phyloP scores from a whole-genome alignment of 2,113 vertebrate genomes.

The Myocastor coypus region DNA sequence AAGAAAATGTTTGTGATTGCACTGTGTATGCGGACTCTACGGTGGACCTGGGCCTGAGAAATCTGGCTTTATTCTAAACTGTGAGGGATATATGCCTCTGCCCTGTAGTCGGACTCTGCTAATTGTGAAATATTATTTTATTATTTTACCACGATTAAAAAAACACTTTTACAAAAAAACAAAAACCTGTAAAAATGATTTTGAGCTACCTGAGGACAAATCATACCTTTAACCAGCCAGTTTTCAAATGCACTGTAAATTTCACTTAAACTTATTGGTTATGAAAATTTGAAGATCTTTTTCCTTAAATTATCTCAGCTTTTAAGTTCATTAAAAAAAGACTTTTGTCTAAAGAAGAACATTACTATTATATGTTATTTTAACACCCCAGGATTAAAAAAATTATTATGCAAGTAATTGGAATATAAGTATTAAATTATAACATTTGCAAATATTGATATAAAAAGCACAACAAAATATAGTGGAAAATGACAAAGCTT shows the following conservation, averaged over 20 bases:
- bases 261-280: slow-evolving; percentile 93
- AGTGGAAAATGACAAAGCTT: slow-evolving; percentile 89
- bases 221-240: slow-evolving; percentile 93
- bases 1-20: slow-evolving; percentile 70
- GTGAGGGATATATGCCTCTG: slow-evolving; percentile 87
- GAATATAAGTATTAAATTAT: slow-evolving; percentile 92
- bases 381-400: slow-evolving; percentile 86
- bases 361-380: slow-evolving; percentile 88
- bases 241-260: slow-evolving; percentile 96
- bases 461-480: slow-evolving; percentile 94
- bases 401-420: slow-evolving; percentile 94
- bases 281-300: slow-evolving; percentile 92
- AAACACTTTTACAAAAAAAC: slow-evolving; percentile 95
- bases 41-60: slow-evolving; percentile 76
- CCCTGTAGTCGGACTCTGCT: slow-evolving; percentile 91
- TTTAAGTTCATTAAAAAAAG: slow-evolving; percentile 89
- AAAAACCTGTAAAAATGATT: slow-evolving; percentile 94
- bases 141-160: slow-evolving; percentile 93
- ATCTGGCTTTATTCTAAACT: slow-evolving; percentile 80
- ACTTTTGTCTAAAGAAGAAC: slow-evolving; percentile 89
- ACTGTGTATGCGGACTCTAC: slow-evolving; percentile 55
- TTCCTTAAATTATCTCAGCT: slow-evolving; percentile 94
- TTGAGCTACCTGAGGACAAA: slow-evolving; percentile 93
- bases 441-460: slow-evolving; percentile 93
- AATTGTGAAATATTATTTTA: slow-evolving; percentile 96